Percentiles rank a stretch among this genome's conserved stretches.
These are phyloP conservation scores for Garra rufa DNA, from an alignment of 2,113 vertebrate genomes.

Conservation along the genomic window DNA sequence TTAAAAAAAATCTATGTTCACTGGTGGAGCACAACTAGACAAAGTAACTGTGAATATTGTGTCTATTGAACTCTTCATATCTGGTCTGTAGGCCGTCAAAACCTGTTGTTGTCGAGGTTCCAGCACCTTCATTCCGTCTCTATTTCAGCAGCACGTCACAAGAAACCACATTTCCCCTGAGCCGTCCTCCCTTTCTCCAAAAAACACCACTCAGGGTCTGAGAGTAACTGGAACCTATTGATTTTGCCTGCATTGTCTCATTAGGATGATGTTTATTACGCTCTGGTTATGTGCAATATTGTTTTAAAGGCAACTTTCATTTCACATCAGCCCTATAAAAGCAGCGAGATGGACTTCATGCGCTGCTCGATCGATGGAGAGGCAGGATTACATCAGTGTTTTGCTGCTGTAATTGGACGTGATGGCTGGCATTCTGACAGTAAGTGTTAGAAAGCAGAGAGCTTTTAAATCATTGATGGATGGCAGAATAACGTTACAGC, in stretches of 20 bases:
- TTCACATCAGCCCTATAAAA: conserved; percentile 36
- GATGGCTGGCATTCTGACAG: conserved; percentile 55
- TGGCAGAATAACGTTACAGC: conserved; percentile 45
- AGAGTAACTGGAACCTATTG: conserved; percentile 54
- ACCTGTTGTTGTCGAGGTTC: conserved; percentile 27
- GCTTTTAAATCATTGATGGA: conserved; percentile 58
- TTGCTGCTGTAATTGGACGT: conserved; percentile 47
- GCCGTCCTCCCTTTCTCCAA: conserved; percentile 28
- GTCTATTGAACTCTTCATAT: too few relatives aligned
- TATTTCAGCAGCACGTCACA: conserved; percentile 39
- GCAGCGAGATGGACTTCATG: not conserved
- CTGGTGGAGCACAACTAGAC: too few relatives aligned
- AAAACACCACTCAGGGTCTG: conserved; percentile 49
- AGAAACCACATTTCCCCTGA: conserved; percentile 45
- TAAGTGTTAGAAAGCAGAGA: conserved; percentile 58
- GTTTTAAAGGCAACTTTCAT: conserved; percentile 50
- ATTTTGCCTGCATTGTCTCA: conserved; percentile 55
- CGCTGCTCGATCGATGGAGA: conserved; percentile 21
- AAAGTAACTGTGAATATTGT: too few relatives aligned
- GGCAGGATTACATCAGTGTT: conserved; percentile 50
- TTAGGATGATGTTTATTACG: conserved; percentile 56
- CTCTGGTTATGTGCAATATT: conserved; percentile 48
- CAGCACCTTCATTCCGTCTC: not conserved
- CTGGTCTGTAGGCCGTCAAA: too few relatives aligned
- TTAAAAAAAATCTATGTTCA: too few relatives aligned